Evolutionary conservation across 2,797 vertebrate genomes (phyloP), one percentile per base, ranked within the genome.

Genomic region (Adelosebastes latens): DNA sequence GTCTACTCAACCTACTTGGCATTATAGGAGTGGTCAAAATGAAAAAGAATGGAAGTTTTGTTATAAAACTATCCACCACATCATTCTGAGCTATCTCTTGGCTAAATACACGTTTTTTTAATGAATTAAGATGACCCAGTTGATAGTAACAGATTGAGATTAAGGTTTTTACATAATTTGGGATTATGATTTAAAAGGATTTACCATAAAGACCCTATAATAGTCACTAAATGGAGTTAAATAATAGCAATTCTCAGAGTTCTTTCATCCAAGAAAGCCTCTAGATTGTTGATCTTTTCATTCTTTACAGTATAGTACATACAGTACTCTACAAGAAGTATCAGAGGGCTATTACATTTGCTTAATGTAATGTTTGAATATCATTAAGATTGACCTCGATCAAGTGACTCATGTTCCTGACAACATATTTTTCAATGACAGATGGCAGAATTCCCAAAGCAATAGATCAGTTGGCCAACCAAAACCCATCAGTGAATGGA

Each of bases 61-160:
- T 31, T n/a, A 9, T 20, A 65, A 74, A 74, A 69, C 25, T 14
- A 74, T 46, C 8, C 34, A 46, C 12, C 20, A 4, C 27, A 67
- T 62, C 22, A 77, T 69, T 70, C 32, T 55, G 64, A 81, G 49
- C 42, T 22, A 64, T 71, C 32, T 27, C 22, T 76, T 81, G 70
- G 80, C 64, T 80, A 82, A 87, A 91, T 61, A 64, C 58, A 72
- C 53, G 77, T 53, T 77, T 68, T 72, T 80, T 42, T 82, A 36
- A 87, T 58, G 77, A 84, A 80, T 79, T 24, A 81, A 76, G 80
- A 91, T 86, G 80, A 89, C 82, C 87, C 89, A 90, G 71, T 70
- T 93, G 84, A 91, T 92, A 81, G 84, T 55, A 77, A 85, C 89
- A 92, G 90, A 89, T 84, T 92, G 90, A 88, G 90, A 91, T 93